Conservation (phyloP, 2,797 vertebrate genomes). For the Spinus olivaceus region DNA sequence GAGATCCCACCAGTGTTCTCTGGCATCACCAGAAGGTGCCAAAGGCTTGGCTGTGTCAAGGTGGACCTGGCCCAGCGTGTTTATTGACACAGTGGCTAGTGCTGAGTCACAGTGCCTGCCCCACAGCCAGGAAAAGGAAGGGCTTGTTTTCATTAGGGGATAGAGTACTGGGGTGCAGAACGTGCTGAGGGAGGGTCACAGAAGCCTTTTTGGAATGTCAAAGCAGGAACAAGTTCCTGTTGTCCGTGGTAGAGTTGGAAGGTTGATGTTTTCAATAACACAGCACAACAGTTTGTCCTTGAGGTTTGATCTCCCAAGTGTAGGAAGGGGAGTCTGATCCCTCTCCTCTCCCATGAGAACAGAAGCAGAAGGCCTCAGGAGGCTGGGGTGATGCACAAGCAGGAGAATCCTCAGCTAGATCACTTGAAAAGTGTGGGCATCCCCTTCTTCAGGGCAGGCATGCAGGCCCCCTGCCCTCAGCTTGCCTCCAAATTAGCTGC, state of each 20-base stretch:
- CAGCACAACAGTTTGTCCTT: background rate
- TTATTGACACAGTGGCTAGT: background rate
- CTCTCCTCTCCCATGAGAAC: background rate
- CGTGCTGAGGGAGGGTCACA: background rate
- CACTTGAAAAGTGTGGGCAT: background rate
- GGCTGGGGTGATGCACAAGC: rapidly evolving
- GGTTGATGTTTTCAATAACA: background rate
- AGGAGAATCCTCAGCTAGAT: background rate
- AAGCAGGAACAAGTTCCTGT: background rate
- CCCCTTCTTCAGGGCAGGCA: rapidly evolving
- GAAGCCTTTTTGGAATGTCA: background rate
- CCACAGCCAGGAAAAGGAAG: background rate
- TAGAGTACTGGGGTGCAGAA: background rate
- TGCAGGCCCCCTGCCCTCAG: background rate
- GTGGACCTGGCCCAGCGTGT: background rate
- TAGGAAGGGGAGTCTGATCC: background rate
- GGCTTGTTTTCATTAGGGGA: background rate
- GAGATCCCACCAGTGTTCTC: background rate
- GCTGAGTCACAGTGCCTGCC: background rate
- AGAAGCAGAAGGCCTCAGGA: background rate
- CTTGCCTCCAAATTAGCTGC: background rate
- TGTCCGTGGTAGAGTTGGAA: background rate
- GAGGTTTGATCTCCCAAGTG: background rate
- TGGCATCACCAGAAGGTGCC: background rate
- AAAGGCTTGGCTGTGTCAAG: background rate